phyloP scores from a whole-genome alignment of 2,888 invertebrate species.

The Cerceris rybyensis region DNA sequence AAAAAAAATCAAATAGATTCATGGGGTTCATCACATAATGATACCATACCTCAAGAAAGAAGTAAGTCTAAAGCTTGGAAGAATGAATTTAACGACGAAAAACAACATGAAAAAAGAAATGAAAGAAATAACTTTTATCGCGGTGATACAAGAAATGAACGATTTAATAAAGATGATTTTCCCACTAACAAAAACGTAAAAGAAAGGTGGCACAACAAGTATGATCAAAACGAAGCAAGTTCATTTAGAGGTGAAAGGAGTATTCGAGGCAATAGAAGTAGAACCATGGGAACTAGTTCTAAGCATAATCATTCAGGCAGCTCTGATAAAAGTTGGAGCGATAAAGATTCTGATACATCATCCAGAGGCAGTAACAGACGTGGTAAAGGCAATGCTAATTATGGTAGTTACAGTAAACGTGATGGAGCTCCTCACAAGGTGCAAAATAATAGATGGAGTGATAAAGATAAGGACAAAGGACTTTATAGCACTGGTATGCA shows the following conservation, averaged over 20 bases:
- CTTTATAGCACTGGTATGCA: conserved; percentile 25
- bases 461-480: conserved; percentile 35
- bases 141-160: conserved; percentile 64
- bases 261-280: conserved; percentile 33
- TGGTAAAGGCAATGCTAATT: conserved; percentile 44
- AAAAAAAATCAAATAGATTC: conserved; percentile 46
- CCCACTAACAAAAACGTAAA: conserved; percentile 35
- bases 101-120: conserved; percentile 64
- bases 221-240: conserved; percentile 38
- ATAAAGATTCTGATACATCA: conserved; percentile 74
- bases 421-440: conserved; percentile 18
- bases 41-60: conserved; percentile 42
- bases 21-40: conserved; percentile 29
- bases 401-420: conserved; percentile 43
- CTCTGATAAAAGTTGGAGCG: conserved; percentile 70
- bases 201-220: conserved; percentile 44
- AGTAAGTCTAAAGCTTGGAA: conserved; percentile 67
- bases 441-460: conserved; percentile 43
- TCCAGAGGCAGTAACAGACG: conserved; percentile 65
- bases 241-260: conserved; percentile 44
- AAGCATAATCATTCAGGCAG: conserved; percentile 59
- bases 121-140: conserved; percentile 46
- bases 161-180: conserved; percentile 57
- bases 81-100: conserved; percentile 72
- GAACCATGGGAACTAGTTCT: conserved; percentile 37